Evolutionary conservation across 2,888 invertebrate species (phyloP), one percentile per base, ranked within the genome.

Genomic region (Mactromeris polynyma): DNA sequence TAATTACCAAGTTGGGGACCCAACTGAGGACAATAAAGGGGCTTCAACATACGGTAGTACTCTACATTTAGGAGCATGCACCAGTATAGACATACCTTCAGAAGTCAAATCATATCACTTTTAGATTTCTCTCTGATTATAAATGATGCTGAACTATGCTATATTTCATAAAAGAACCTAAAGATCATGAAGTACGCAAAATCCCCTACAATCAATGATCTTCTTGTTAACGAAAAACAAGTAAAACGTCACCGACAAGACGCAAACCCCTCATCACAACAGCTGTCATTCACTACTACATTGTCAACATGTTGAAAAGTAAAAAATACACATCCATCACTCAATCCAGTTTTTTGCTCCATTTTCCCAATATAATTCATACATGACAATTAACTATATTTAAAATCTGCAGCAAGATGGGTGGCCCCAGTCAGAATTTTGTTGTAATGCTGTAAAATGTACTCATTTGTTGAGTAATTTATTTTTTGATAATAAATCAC

Each of bases 281-380:
- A 73, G 73, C 73, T 73, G 73, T 73, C 73, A 73, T 33, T 73
- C 26, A 73, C 33, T 33, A 33, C 73, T 33, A 73, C 73, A 73
- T 33, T 73, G 73, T 73, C 73, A 73, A 73, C 73, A 73, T 73
- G 73, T 11, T 73, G 73, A 73, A 73, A 36, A 36, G 36, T 73
- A 73, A 73, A 73, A 73, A 73, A 73, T 73, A 2, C 36, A 17
- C 73, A 73, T 73, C 73, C 73, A 73, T 73, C 73, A 73, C 73
- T 73, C 73, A 33, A 73, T 36, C 33, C 36, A 33, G 73, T 73
- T 73, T 73, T 58, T 73, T 73, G 73, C 73, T 73, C 19, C 33
- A 73, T 73, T 73, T 73, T 73, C 73, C 73, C 73, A 73, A 73
- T 73, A 73, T 73, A 73, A 73, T 73, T 73, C 73, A 73, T 73